phyloP scores from a whole-genome alignment of 2,797 vertebrate species.

The Brachymystax lenok region DNA sequence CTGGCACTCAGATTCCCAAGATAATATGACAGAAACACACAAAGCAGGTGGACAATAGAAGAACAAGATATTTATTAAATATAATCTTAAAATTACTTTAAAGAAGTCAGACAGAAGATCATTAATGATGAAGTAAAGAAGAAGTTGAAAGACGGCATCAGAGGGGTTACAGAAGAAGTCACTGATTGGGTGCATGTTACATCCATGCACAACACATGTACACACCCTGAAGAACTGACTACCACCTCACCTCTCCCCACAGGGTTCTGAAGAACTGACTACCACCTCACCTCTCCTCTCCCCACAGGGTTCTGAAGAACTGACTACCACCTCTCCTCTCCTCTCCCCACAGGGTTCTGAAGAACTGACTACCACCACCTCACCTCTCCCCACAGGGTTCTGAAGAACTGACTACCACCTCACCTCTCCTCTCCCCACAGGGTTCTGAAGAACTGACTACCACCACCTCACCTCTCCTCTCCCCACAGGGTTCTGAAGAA shows the following conservation, averaged over 20 bases:
- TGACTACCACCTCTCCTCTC: constrained; percentile 17
- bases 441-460: no score
- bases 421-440: constrained; percentile 29
- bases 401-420: no score
- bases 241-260: constrained; percentile 29
- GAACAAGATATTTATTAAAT: constrained; percentile 85
- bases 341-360: constrained; percentile 22
- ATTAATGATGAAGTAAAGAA: constrained; percentile 67
- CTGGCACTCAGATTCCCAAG: no score
- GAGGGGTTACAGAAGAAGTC: constrained; percentile 72
- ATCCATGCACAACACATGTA: constrained; percentile 66
- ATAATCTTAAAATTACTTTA: constrained; percentile 77
- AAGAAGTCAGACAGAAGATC: constrained; percentile 70
- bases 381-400: constrained; percentile 29
- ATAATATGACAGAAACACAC: neutral
- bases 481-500: constrained; percentile 20
- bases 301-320: constrained; percentile 18
- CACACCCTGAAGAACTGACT: constrained; percentile 16
- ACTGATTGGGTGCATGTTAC: constrained; percentile 54
- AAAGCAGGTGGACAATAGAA: constrained; percentile 66
- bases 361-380: constrained; percentile 14
- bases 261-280: constrained; percentile 17
- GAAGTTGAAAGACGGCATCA: constrained; percentile 69
- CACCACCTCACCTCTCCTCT: no score
- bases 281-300: constrained; percentile 26